A percentile compares a stretch with the other conserved stretches of the same genome.
Conservation (phyloP, 2,113 vertebrate species). For the Serilophus lunatus region DNA sequence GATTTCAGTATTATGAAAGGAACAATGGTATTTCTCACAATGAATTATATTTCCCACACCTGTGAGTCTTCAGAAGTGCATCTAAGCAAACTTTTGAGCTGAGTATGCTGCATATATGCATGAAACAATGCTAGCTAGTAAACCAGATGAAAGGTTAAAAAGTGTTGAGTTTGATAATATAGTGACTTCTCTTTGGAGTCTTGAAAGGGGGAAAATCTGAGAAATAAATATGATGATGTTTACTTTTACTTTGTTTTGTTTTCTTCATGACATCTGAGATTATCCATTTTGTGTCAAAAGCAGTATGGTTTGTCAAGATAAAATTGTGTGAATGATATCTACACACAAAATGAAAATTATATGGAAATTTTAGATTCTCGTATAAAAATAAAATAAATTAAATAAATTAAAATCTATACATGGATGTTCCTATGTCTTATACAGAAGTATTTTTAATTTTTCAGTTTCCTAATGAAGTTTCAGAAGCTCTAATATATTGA, state of each 20-base stretch:
- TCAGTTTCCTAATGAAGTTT: neutral
- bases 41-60: neutral
- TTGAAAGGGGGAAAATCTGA: neutral
- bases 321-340: neutral
- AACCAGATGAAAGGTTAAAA: neutral
- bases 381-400: neutral
- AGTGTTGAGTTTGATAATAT: neutral
- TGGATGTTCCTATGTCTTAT: neutral
- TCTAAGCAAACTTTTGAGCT: neutral
- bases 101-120: accelerated
- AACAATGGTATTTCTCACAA: neutral
- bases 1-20: neutral
- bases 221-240: neutral
- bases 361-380: neutral
- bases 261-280: neutral
- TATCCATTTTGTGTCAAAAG: neutral
- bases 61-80: neutral
- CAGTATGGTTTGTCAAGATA: neutral
- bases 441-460: neutral
- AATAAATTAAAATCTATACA: neutral
- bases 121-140: neutral
- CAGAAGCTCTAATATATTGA: neutral
- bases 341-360: neutral
- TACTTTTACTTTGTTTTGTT: neutral
- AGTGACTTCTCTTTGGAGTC: neutral